Evolutionary conservation across 2,888 invertebrate species (phyloP), one percentile per base, ranked within the genome.

Genomic region (Hydrotaea cyrtoneurina): DNA sequence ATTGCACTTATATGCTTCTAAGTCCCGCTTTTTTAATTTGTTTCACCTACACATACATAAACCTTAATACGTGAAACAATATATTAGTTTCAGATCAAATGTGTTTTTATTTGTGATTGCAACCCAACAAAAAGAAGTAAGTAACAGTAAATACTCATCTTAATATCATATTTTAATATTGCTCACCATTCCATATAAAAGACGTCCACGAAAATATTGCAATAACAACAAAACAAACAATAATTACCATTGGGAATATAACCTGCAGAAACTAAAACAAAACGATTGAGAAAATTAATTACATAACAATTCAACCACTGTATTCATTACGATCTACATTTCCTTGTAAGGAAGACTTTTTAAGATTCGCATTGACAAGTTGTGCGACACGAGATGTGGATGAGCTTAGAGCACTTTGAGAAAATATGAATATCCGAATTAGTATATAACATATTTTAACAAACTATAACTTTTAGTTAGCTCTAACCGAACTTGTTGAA

Each of bases 221-320:
- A 1, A 36, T 64, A 66, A 66, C 66, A 66, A 64, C 19, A 21
- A 66, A 36, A 43, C 66, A 19, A 43, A 66, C 36, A 55, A 19
- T 21, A 55, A 19, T 11, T 21, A 17, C 15, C 1, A 11, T 17
- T 53, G 17, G 7, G 2, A 53, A 55, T 21, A 19, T 79, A 89
- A 87, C 87, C 21, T 21, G 17, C 0, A 55, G 21, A 21, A 55
- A 55, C n/a, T 5, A 55, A 55, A 55, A 55, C 55, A 21, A 21
- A 21, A 55, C 21, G n/a, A 21, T 55, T 19, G 10, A n/a, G n/a
- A n/a, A 55, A 26, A 21, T 11, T 26, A 55, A 64, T 87, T 89
- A 89, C 89, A 90, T 90, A 43, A 90, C 76, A 13, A 66, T 57
- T 81, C 90, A 90, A 66, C 85, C 83, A 62, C 87, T 87, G 23